Conservation (phyloP, 2,888 invertebrate species). For the Arrhopalites spinosus region DNA sequence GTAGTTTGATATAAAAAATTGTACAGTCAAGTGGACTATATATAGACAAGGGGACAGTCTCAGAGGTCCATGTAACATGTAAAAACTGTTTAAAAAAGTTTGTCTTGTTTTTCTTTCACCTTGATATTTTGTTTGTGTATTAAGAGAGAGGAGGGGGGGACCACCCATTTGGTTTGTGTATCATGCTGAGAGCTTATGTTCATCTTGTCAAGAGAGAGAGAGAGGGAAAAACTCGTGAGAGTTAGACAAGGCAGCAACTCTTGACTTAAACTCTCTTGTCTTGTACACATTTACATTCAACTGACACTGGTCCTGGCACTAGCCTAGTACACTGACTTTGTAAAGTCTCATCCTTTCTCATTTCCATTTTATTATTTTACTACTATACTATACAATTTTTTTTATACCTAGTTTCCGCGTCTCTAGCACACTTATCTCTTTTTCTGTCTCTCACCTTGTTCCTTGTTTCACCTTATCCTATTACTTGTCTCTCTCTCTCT, state of each 20-base stretch:
- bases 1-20: too few species aligned
- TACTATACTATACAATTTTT: too few species aligned
- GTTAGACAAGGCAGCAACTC: background rate
- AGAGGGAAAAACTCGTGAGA: background rate
- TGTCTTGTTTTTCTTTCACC: background rate
- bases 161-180: conserved; percentile 13
- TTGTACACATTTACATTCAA: background rate
- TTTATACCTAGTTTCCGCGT: too few species aligned
- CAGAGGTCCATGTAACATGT: too few species aligned
- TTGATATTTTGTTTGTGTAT: conserved; percentile 3
- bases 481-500: too few species aligned
- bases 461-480: conserved; percentile 2
- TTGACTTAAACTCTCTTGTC: background rate
- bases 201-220: background rate
- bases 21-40: too few species aligned
- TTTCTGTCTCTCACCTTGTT: background rate
- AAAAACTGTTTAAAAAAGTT: background rate
- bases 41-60: background rate
- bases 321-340: too few species aligned
- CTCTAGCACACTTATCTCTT: too few species aligned
- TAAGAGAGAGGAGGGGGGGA: conserved; percentile 20
- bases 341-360: too few species aligned
- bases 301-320: background rate
- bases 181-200: conserved; percentile 10
- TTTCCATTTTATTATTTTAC: too few species aligned